Evolutionary conservation across 2,888 invertebrate species (phyloP), one percentile per base, ranked within the genome.

Genomic region (Dolomedes plantarius): DNA sequence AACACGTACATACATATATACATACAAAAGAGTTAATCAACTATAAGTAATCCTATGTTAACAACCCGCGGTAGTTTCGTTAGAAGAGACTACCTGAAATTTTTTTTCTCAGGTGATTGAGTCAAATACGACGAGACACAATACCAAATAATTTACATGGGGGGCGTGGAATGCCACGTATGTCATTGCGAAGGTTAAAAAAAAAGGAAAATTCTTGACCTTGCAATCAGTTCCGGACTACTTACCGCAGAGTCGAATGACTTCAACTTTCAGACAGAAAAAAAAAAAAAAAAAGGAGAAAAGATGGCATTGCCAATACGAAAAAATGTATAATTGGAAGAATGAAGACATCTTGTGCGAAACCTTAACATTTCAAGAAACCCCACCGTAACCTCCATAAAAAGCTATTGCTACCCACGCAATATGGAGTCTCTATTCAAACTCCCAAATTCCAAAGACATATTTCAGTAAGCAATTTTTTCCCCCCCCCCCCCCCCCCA

Each of bases 381-480:
- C 72, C 76, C 72, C 56, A 72, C 77, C 28, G 67, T 68, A 50
- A 39, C 67, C 56, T 29, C 65, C 65, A 68, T 31, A 68, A 39
- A 65, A 72, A n/a, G 36, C 28, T n/a, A 16, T 28, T 16, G 41
- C 41, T 74, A 71, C 71, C 75, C 64, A 39, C 82, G 19, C 83
- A 67, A 78, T 68, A 56, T 85, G 83, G 27, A 31, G 77, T 72
- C 83, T 67, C 83, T 67, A 85, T 85, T 85, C 67, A 85, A 62
- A 16, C 41, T 1, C 19, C 62, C 23, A 62, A 77, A 85, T 85
- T 85, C 83, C 83, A 62, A 46, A 68, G 83, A 67, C 83, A 85
- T 85, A 85, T 85, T 85, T 85, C 77, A 36, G 50, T 56, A 32
- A 36, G 79, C 50, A 79, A 72, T 79, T 50, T 16, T 36, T 36